Evolutionary conservation across 2,113 vertebrate species (phyloP), one percentile per base, ranked within the genome.

Genomic region (Salvator merianae): DNA sequence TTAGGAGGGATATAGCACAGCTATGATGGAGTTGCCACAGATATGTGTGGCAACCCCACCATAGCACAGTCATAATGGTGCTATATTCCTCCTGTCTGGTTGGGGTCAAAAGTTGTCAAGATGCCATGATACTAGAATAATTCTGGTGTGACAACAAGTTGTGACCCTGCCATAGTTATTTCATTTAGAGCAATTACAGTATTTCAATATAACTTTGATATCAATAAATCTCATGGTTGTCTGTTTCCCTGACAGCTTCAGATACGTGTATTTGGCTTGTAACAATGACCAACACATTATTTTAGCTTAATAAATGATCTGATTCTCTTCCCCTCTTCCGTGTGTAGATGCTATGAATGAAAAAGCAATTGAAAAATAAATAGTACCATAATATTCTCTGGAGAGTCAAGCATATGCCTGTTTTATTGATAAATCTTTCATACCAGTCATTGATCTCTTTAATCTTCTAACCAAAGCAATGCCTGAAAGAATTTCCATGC

Each of bases 291-390:
- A 72, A 3, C 7, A 82, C 16, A 66, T 40, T 79, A 69, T 47
- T 86, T 79, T 53, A 9, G 73, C 83, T 68, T 83, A 85, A 86
- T 70, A 5, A 71, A 86, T 26, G 1, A 9, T 77, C 66, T 85
- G 69, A 81, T 73, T 81, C 50, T 53, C 50, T 53, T 9, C 50
- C 8, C 16, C 16, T 53, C 50, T 53, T 53, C 16, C 16, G 16
- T 53, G 50, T 53, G 16, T 53, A 53, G 50, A 14, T 53, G 50
- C 50, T 53, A 53, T 53, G 50, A 75, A 85, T 83, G 5, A 80
- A 16, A 63, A 28, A 72, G 70, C 14, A 7, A 7, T 16, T 70
- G 24, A 79, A 47, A 79, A 69, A 26, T 40, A 62, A 24, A 80
- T 50, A n/a, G n/a, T n/a, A n/a, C 30, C 63, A 50, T 43, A 68